phyloP scores from a whole-genome alignment of 2,888 invertebrate genomes.

The Scaptomyza cyrtandrae region DNA sequence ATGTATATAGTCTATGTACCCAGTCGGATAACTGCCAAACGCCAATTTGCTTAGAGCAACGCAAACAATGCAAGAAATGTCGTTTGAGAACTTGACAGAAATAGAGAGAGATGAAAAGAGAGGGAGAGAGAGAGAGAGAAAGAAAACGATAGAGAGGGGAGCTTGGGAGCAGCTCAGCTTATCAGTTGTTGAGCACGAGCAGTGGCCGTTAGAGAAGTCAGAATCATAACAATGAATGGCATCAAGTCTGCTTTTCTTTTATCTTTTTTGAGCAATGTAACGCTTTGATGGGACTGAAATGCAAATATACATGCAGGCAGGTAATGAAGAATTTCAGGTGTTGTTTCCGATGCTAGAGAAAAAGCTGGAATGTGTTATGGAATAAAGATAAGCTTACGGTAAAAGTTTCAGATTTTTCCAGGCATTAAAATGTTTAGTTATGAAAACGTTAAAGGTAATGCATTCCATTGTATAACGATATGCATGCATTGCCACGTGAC shows the following conservation, averaged over 20 bases:
- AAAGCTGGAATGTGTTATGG: slow-evolving; percentile 11
- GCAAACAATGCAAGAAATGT: slow-evolving; percentile 54
- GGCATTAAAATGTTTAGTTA: not conserved
- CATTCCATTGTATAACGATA: slow-evolving; percentile 20
- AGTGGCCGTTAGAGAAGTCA: slow-evolving; percentile 51
- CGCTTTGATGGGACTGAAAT: slow-evolving; percentile 16
- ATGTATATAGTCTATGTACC: slow-evolving; percentile 22
- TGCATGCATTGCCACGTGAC: slow-evolving; percentile 44
- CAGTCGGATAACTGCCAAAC: slow-evolving; percentile 28
- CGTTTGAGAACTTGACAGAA: slow-evolving; percentile 23
- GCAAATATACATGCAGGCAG: slow-evolving; percentile 24
- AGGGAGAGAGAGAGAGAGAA: too few species aligned
- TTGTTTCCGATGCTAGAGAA: slow-evolving; percentile 24
- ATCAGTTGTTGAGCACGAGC: slow-evolving; percentile 37
- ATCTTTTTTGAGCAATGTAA: not conserved
- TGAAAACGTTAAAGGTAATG: not conserved
- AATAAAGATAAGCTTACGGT: not conserved
- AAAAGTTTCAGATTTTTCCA: not conserved
- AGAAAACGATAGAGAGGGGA: not conserved
- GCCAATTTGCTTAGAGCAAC: slow-evolving; percentile 53
- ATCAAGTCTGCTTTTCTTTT: slow-evolving; percentile 4
- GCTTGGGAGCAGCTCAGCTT: slow-evolving; percentile 41
- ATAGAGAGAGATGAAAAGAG: not conserved
- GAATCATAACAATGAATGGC: slow-evolving; percentile 16
- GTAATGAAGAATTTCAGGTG: slow-evolving; percentile 42